Conservation (phyloP, 2,797 vertebrate genomes). For the Hapalemur alaotrensis region DNA sequence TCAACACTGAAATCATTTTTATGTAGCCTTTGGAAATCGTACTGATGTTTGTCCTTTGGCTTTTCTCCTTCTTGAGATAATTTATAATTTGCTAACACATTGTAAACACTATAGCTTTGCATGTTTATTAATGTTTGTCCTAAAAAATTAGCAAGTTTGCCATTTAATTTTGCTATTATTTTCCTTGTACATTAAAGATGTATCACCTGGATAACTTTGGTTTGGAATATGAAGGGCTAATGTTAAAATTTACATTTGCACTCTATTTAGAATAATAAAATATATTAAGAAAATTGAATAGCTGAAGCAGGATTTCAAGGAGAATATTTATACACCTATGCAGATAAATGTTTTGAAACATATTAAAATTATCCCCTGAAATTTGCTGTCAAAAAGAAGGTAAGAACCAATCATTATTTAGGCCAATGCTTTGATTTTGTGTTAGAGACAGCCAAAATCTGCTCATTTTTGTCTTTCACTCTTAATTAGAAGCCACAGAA, state of each 20-base stretch:
- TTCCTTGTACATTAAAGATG: neutral
- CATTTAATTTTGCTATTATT: slow-evolving; percentile 6
- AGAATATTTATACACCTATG: neutral
- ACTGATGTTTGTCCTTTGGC: slow-evolving; percentile 4
- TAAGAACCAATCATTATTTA: neutral
- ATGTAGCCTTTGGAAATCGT: neutral
- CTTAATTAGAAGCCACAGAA: neutral
- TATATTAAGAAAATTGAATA: neutral
- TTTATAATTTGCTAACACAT: slow-evolving; percentile 57
- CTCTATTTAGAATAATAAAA: neutral
- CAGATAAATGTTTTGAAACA: neutral
- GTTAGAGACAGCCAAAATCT: neutral
- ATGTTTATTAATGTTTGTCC: slow-evolving; percentile 24
- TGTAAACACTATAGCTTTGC: slow-evolving; percentile 15
- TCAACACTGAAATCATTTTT: slow-evolving; percentile 38
- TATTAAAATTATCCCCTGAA: neutral
- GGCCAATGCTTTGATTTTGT: neutral
- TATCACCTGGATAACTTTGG: neutral
- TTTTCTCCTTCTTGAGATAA: slow-evolving; percentile 50
- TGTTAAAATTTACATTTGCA: slow-evolving; percentile 28
- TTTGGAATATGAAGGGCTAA: neutral
- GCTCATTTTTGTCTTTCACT: neutral
- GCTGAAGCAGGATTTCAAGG: neutral
- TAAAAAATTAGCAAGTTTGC: slow-evolving; percentile 27
- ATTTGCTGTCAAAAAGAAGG: neutral